These are phyloP conservation scores for Ypsolopha sequella DNA, from an alignment of 2,888 invertebrate species.

Conservation along the genomic window DNA sequence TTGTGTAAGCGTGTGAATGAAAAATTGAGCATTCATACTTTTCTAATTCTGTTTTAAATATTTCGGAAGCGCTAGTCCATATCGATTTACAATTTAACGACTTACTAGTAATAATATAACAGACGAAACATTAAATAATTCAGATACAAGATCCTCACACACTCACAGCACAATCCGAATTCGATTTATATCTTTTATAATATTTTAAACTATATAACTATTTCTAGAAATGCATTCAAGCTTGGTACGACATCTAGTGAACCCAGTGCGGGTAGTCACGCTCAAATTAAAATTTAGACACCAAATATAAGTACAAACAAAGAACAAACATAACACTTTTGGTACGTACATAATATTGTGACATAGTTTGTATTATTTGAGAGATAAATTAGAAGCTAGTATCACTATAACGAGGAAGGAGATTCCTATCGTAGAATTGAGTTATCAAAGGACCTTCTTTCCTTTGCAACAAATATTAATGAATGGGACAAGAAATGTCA, in stretches of 20 bases:
- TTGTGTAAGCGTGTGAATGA: slow-evolving; percentile 60
- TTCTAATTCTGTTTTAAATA: slow-evolving; percentile 27
- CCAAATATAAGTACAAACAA: slow-evolving; percentile 56
- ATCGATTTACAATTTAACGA: slow-evolving; percentile 32
- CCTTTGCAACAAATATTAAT: slow-evolving; percentile 32
- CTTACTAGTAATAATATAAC: slow-evolving; percentile 33
- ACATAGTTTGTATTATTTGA: slow-evolving; percentile 64
- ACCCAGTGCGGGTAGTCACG: slow-evolving; percentile 29
- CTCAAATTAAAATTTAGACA: slow-evolving; percentile 44
- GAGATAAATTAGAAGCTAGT: slow-evolving; percentile 65
- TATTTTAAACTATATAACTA: slow-evolving; percentile 63
- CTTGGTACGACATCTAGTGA: slow-evolving; percentile 60
- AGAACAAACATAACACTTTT: slow-evolving; percentile 64
- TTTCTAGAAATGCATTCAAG: slow-evolving; percentile 66
- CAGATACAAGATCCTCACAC: slow-evolving; percentile 58
- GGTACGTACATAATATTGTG: slow-evolving; percentile 59
- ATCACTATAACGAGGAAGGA: slow-evolving; percentile 68
- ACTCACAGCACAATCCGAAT: slow-evolving; percentile 62
- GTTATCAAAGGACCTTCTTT: slow-evolving; percentile 24
- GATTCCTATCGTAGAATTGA: slow-evolving; percentile 52
- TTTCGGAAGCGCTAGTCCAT: slow-evolving; percentile 39
- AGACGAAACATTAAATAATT: slow-evolving; percentile 63
- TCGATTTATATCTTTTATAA: slow-evolving; percentile 45
- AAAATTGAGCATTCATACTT: slow-evolving; percentile 60
- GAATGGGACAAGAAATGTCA: slow-evolving; percentile 62